Conservation (phyloP, 2,888 invertebrate genomes). For the Hypomecis punctinalis region DNA sequence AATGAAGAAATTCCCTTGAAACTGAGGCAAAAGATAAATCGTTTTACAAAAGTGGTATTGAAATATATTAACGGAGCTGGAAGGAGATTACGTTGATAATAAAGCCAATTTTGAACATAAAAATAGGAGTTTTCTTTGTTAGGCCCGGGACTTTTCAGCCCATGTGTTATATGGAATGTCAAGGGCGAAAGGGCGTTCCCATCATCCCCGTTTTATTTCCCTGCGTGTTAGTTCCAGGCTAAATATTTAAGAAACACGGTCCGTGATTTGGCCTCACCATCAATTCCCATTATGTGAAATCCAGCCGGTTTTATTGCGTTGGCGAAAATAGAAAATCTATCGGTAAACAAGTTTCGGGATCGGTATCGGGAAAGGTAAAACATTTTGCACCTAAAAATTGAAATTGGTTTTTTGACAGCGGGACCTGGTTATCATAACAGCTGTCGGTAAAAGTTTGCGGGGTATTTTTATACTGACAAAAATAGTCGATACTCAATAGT, state of each 20-base stretch:
- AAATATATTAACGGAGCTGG: too few species aligned
- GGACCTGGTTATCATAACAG: not conserved
- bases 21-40: too few species aligned
- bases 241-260: constrained; percentile 40
- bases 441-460: not conserved
- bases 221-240: constrained; percentile 32
- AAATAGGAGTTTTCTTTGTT: too few species aligned
- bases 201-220: constrained; percentile 28
- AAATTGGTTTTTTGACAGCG: constrained; percentile 2
- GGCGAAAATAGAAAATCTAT: constrained; percentile 38
- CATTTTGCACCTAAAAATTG: constrained; percentile 14
- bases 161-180: constrained; percentile 14
- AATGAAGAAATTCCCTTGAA: too few species aligned
- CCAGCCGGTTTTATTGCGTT: constrained; percentile 39
- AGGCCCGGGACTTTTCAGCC: too few species aligned
- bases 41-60: too few species aligned
- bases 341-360: constrained; percentile 31
- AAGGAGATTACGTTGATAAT: too few species aligned
- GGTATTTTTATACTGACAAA: too few species aligned
- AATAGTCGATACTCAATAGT: too few species aligned
- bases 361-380: constrained; percentile 28
- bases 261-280: constrained; percentile 40
- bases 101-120: too few species aligned
- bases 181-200: constrained; percentile 24
- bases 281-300: constrained; percentile 42